These are phyloP conservation scores for Helogale parvula DNA, from an alignment of 2,113 vertebrate genomes.

Conservation along the genomic window DNA sequence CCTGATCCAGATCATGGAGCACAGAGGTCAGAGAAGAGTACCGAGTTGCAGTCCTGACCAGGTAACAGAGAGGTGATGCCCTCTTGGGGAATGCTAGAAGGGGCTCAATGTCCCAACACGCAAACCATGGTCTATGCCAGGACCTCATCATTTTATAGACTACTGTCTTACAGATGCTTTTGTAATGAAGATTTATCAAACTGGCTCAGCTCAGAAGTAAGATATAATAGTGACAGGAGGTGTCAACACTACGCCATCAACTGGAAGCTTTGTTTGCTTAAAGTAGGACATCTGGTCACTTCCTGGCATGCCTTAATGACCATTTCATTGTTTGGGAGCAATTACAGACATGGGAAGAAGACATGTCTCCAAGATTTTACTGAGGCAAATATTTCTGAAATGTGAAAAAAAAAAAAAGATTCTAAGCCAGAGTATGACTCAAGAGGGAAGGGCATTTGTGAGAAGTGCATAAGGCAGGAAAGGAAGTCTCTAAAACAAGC, in stretches of 20 bases:
- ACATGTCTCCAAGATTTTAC: not conserved
- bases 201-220: not conserved
- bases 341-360: slow-evolving; percentile 1
- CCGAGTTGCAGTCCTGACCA: not conserved
- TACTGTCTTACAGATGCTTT: not conserved
- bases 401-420: slow-evolving; percentile 33
- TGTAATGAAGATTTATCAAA: not conserved
- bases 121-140: not conserved
- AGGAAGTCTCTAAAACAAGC: slow-evolving; percentile 12
- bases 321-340: not conserved
- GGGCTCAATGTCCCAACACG: not conserved
- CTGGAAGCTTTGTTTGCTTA: not conserved
- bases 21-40: not conserved
- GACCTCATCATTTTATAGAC: not conserved
- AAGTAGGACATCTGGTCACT: not conserved
- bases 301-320: not conserved
- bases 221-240: not conserved
- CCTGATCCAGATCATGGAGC: not conserved
- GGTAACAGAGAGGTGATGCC: not conserved
- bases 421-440: slow-evolving; percentile 40
- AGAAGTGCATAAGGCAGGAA: slow-evolving; percentile 4
- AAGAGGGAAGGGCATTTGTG: slow-evolving; percentile 42
- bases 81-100: not conserved
- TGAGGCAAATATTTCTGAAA: not conserved
- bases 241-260: not conserved